These are phyloP conservation scores for Scortum barcoo DNA, from an alignment of 2,113 vertebrate species.

Conservation along the genomic window DNA sequence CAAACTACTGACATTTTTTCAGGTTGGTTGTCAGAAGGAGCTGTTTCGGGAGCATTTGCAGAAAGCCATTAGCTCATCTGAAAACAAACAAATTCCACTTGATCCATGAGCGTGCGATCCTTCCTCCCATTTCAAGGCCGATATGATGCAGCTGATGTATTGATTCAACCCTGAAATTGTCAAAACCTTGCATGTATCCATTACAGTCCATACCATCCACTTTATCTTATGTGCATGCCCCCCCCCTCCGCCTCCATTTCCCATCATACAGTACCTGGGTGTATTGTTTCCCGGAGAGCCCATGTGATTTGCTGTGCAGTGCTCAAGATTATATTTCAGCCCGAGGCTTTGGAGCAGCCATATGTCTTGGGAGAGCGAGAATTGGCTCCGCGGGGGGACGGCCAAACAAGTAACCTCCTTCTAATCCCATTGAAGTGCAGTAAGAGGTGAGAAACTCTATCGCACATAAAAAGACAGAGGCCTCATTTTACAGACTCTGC, in stretches of 20 bases:
- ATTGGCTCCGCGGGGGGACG: conserved; percentile 35
- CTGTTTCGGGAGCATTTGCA: conserved; percentile 23
- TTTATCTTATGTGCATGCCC: conserved; percentile 26
- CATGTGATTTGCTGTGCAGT: conserved; percentile 54
- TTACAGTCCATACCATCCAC: conserved; percentile 51
- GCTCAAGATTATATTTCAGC: conserved; percentile 71
- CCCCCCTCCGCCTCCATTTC: neutral
- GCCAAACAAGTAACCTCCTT: conserved; percentile 59
- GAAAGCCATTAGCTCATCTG: conserved; percentile 20
- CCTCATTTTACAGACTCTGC: conserved; percentile 45
- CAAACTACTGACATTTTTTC: neutral
- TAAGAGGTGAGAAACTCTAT: conserved; percentile 73
- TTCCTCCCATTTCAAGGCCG: neutral
- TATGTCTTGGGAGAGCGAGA: conserved; percentile 61
- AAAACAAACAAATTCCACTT: conserved; percentile 21
- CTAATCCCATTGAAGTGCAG: conserved; percentile 65
- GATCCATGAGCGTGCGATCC: neutral
- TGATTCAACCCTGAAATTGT: conserved; percentile 50
- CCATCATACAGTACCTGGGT: conserved; percentile 37
- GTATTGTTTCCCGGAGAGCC: conserved; percentile 59
- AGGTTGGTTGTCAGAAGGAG: conserved; percentile 15
- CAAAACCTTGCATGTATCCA: conserved; percentile 54
- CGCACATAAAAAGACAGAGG: conserved; percentile 65
- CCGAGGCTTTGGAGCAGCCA: conserved; percentile 54
- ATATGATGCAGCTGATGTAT: conserved; percentile 23